phyloP scores from a whole-genome alignment of 2,113 vertebrate species.

The Motacilla tschutschensis region DNA sequence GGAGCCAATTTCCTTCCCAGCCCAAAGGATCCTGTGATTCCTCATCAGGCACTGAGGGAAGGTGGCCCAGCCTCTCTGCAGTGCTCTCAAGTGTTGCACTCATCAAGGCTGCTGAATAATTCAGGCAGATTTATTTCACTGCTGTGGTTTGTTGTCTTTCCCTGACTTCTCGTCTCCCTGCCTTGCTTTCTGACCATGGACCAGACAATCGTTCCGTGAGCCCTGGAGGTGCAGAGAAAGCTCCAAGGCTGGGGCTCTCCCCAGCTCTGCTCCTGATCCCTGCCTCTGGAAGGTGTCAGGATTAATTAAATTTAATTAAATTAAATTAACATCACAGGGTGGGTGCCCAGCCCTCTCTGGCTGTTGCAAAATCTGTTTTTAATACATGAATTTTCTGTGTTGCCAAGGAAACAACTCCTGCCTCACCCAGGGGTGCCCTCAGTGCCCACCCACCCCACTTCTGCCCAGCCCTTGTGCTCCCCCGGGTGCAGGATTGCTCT shows the following conservation, averaged over 20 bases:
- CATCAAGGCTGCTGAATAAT: background rate
- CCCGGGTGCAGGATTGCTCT: background rate
- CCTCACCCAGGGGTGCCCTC: fast-evolving
- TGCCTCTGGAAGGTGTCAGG: fast-evolving
- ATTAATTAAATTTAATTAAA: too few species aligned
- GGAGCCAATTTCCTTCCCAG: background rate
- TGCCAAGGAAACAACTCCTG: background rate
- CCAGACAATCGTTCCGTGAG: background rate
- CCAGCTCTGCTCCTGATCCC: background rate
- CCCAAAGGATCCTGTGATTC: background rate
- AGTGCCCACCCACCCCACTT: background rate
- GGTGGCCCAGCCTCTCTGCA: background rate
- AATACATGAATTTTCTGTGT: fast-evolving
- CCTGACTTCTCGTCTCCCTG: background rate
- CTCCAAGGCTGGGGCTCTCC: background rate
- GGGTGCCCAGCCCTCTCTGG: background rate
- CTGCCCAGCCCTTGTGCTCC: fast-evolving
- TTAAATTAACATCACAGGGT: background rate
- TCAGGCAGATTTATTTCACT: background rate
- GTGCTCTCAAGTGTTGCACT: background rate
- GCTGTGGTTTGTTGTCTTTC: background rate
- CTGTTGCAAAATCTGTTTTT: background rate
- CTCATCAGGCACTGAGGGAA: fast-evolving
- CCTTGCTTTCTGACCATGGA: background rate
- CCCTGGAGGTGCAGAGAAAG: background rate